Evolutionary conservation across 1,140 invertebrate species (phyloP).

Genomic region (Scaptomyza graminum): DNA sequence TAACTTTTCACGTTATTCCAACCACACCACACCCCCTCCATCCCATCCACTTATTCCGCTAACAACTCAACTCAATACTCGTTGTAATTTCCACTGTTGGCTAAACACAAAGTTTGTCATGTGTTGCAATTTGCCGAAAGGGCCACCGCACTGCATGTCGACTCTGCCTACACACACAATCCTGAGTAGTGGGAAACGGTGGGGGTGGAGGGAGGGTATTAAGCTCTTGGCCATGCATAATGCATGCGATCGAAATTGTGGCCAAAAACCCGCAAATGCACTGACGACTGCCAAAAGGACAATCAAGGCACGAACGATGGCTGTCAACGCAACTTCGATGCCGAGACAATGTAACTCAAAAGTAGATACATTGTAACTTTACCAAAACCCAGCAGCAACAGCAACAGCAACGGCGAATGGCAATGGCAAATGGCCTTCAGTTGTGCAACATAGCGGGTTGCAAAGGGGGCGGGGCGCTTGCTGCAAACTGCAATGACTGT

Average conservation of each 20-base stretch:
- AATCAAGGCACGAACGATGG: conserved; percentile 40
- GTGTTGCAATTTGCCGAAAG: conserved; percentile 55
- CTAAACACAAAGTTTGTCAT: conserved; percentile 73
- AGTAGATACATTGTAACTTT: conserved; percentile 67
- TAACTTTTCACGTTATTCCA: conserved; percentile 22
- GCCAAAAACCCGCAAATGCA: conserved; percentile 59
- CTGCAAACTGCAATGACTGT: conserved; percentile 70
- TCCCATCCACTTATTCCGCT: not conserved
- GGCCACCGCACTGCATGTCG: no score
- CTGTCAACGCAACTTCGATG: conserved; percentile 77
- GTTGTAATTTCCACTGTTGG: conserved; percentile 68
- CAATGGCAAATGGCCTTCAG: conserved; percentile 17
- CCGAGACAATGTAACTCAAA: conserved; percentile 76
- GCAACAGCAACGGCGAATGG: not conserved
- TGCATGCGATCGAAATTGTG: conserved; percentile 59
- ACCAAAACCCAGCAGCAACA: conserved; percentile 14
- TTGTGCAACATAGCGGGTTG: conserved; percentile 52
- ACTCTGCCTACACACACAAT: conserved; percentile 16
- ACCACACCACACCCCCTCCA: not conserved
- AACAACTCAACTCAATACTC: conserved; percentile 7
- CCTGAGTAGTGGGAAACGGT: not conserved
- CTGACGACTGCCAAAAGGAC: conserved; percentile 38
- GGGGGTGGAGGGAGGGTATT: conserved; percentile 2
- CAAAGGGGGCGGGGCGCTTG: not conserved
- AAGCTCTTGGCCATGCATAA: conserved; percentile 53